phyloP scores from a whole-genome alignment of 1,140 invertebrate species.

The Plutomurus gul region DNA sequence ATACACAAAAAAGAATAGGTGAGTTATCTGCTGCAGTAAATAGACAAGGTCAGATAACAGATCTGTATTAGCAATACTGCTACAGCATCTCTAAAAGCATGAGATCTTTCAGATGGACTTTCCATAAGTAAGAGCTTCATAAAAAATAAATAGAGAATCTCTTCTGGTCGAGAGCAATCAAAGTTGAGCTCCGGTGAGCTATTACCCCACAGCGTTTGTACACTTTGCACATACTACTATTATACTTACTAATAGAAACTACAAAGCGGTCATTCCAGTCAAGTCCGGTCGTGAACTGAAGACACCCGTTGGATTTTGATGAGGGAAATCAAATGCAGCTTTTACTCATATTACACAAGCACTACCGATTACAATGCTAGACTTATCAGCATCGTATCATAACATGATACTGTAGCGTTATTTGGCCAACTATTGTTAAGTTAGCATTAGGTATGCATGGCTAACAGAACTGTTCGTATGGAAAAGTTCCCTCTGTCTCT shows the following conservation, averaged over 20 bases:
- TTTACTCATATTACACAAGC: slow-evolving; percentile 9
- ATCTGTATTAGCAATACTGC: neutral
- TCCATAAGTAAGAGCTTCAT: too few relatives aligned
- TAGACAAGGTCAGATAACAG: neutral
- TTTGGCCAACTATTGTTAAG: too few relatives aligned
- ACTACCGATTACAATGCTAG: too few relatives aligned
- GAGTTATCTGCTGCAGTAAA: neutral
- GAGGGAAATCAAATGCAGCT: slow-evolving; percentile 3
- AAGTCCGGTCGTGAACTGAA: neutral
- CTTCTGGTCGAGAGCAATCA: slow-evolving; percentile 19
- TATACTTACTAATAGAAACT: neutral
- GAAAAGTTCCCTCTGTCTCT: too few relatives aligned
- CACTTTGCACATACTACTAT: neutral
- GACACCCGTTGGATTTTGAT: slow-evolving; percentile 19
- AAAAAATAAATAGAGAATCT: too few relatives aligned
- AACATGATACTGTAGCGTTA: too few relatives aligned
- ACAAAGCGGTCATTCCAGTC: neutral
- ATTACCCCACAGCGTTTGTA: neutral
- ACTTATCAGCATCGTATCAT: too few relatives aligned
- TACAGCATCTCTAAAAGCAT: too few relatives aligned
- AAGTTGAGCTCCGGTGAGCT: neutral
- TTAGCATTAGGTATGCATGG: too few relatives aligned
- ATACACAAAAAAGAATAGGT: neutral
- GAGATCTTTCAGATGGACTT: too few relatives aligned
- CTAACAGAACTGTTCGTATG: too few relatives aligned